Evolutionary conservation across 1,140 invertebrate genomes (phyloP), one percentile per base, ranked within the genome.

Genomic region (Eriosoma lanigerum): DNA sequence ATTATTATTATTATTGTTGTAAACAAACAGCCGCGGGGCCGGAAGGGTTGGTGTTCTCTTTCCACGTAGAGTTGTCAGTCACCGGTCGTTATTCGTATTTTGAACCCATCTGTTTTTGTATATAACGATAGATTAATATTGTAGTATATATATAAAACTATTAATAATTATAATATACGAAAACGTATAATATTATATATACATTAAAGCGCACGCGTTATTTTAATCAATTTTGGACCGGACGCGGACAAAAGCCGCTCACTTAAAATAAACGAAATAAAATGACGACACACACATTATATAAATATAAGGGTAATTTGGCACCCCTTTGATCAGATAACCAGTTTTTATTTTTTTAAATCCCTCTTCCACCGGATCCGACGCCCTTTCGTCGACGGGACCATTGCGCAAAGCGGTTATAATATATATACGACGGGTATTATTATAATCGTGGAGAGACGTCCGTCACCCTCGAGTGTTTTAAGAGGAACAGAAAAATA

Each of bases 241-340:
- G 32, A 38, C 32, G 44, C 44, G 9, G 46, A 26, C 38, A 26
- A 48, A 32, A 66, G n/a, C n/a, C 12, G n/a, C 38, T 38, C 13
- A 24, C 44, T 48, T 68, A 26, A 68, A 68, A 60, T 58, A 66
- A 66, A 66, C 29, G 19, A 66, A 38, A 24, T 48, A 48, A 68
- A 68, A 68, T 32, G 10, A 48, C 66, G 21, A 48, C 44, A n/a
- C 62, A 62, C 60, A 62, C 9, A 24, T 48, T 68, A 48, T 68
- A 68, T 68, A 46, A 68, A 68, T 68, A 68, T 48, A 38, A 68
- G 66, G 66, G 66, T 48, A 68, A 68, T 68, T 68, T 68, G 66
- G 66, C 66, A 21, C 66, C 38, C 64, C 38, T 12, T 68, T 68
- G 38, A 48, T 68, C 66, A 46, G 66, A 68, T 48, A 48, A 48